A percentile compares a stretch with the other conserved stretches of the same genome.
These are phyloP conservation scores for Syrista parreyssii DNA, from an alignment of 2,888 invertebrate species.

Conservation along the genomic window DNA sequence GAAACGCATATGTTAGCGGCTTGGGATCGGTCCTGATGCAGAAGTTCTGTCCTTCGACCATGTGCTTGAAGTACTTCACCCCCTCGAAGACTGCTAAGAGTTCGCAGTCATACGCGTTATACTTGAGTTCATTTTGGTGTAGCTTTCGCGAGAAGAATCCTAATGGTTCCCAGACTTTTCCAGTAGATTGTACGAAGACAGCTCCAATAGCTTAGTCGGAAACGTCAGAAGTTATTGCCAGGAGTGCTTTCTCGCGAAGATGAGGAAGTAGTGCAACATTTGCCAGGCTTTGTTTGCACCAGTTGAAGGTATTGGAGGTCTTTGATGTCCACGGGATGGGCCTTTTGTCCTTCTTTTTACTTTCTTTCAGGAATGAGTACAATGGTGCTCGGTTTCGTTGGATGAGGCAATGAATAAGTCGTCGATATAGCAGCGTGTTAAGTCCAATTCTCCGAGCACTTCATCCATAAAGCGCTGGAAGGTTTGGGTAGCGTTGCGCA, in stretches of 20 bases:
- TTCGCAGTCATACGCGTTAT: constrained; percentile 42
- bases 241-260: constrained; percentile 19
- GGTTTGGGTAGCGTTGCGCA: too few relatives aligned
- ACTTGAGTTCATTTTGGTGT: constrained; percentile 34
- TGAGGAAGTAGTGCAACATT: constrained; percentile 27
- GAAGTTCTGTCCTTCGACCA: constrained; percentile 14
- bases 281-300: constrained; percentile 22
- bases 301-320: constrained; percentile 22
- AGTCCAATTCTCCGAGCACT: too few relatives aligned
- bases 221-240: constrained; percentile 28
- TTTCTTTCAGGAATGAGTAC: too few relatives aligned
- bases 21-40: constrained; percentile 20
- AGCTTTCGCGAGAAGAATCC: constrained; percentile 45
- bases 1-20: constrained; percentile 14
- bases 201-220: constrained; percentile 19
- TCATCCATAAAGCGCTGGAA: too few relatives aligned
- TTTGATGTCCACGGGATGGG: constrained; percentile 20
- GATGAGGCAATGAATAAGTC: too few relatives aligned
- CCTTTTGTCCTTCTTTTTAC: too few relatives aligned
- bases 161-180: constrained; percentile 33
- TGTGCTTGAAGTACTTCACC: constrained; percentile 18
- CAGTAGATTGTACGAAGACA: constrained; percentile 34
- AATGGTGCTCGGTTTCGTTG: too few relatives aligned
- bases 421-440: too few relatives aligned
- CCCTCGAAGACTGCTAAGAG: constrained; percentile 38